These are phyloP conservation scores for Lithobates pipiens DNA, from an alignment of 2,797 vertebrate species.

Conservation along the genomic window DNA sequence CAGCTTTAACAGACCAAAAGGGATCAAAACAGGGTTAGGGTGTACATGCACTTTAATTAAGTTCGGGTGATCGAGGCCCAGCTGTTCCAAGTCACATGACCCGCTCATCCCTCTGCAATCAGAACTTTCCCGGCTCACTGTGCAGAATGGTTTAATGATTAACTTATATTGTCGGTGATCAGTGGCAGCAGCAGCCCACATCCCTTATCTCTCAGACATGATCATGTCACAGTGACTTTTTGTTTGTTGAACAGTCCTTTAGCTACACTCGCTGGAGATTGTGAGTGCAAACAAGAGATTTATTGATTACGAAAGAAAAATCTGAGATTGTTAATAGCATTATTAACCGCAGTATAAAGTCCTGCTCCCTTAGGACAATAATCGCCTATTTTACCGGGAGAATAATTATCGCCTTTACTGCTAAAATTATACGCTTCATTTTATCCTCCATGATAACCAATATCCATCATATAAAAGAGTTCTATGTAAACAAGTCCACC, in stretches of 20 bases:
- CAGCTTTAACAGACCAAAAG: no score
- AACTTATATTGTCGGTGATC: not conserved
- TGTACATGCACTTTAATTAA: no score
- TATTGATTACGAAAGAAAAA: not conserved
- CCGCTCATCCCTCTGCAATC: not conserved
- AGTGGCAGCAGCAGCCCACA: not conserved
- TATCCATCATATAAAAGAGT: not conserved
- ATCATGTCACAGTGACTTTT: not conserved
- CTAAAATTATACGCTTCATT: slow-evolving; percentile 4
- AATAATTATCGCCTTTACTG: slow-evolving; percentile 4
- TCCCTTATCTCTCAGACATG: not conserved
- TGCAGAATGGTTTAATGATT: not conserved
- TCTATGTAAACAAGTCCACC: no score
- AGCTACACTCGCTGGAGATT: slow-evolving; percentile 11
- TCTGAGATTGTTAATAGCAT: slow-evolving; percentile 17
- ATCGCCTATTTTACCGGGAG: not conserved
- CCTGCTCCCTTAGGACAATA: slow-evolving; percentile 1
- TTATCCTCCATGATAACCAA: not conserved
- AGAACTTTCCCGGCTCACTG: not conserved
- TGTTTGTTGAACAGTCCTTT: slow-evolving; percentile 12
- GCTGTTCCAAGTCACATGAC: not conserved
- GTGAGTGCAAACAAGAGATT: slow-evolving; percentile 13
- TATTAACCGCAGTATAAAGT: slow-evolving; percentile 1
- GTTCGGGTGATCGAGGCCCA: not conserved
- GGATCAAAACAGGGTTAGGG: no score